phyloP scores from a whole-genome alignment of 2,113 vertebrate genomes.

The Sphyrna mokarran region DNA sequence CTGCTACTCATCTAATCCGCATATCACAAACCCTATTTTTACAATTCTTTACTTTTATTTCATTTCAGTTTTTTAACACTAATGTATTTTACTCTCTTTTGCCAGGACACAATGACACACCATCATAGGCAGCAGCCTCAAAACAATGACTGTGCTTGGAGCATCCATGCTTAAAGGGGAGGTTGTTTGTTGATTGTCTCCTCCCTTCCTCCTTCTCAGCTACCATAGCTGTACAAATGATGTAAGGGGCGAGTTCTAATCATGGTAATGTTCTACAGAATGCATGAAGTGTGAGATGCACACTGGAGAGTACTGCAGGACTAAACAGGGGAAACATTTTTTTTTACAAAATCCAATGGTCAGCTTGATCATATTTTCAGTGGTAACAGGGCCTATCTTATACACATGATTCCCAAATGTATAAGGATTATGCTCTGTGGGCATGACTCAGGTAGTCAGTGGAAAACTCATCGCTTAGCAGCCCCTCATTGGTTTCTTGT shows the following conservation, averaged over 20 bases:
- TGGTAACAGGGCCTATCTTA: background rate
- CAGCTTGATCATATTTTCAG: background rate
- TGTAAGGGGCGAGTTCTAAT: background rate
- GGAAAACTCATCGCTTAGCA: background rate
- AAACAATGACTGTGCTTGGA: background rate
- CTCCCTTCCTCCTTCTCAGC: background rate
- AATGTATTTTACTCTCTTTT: background rate
- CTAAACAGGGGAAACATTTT: background rate
- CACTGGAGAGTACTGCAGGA: background rate
- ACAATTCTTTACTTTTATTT: too few species aligned
- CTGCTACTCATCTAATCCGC: too few species aligned
- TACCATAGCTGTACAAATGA: background rate
- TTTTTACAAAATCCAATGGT: background rate
- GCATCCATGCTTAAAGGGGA: background rate
- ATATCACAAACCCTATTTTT: too few species aligned
- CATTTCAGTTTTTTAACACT: too few species aligned
- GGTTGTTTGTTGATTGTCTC: background rate
- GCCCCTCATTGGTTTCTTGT: background rate
- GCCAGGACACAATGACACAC: background rate
- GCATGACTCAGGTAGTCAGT: background rate
- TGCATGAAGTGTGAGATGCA: background rate
- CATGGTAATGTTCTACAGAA: background rate
- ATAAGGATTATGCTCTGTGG: background rate
- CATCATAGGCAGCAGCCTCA: too few species aligned
- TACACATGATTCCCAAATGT: background rate